These are phyloP conservation scores for Pseudoatta argentina DNA, from an alignment of 1,140 invertebrate species.

Conservation along the genomic window DNA sequence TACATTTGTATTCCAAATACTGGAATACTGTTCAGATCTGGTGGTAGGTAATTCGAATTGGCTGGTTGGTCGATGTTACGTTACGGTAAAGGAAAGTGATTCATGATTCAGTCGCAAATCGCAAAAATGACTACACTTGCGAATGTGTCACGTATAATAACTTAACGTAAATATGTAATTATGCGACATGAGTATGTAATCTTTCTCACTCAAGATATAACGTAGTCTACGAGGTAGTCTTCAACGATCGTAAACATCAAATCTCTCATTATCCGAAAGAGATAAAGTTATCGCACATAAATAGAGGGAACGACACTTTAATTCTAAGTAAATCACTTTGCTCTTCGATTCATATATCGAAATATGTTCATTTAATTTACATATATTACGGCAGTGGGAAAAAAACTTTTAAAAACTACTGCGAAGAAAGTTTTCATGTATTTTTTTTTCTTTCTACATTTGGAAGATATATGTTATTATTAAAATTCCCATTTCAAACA, in stretches of 20 bases:
- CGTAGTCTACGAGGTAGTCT: not conserved
- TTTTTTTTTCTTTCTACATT: too few species aligned
- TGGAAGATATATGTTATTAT: too few species aligned
- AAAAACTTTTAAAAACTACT: too few species aligned
- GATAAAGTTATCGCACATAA: conserved; percentile 7
- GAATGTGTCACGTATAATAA: conserved; percentile 42
- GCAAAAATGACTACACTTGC: conserved; percentile 9
- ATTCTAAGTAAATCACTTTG: conserved; percentile 28
- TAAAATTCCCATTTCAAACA: too few species aligned
- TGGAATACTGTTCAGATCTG: too few species aligned
- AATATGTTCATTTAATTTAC: not conserved
- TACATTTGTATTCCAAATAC: too few species aligned
- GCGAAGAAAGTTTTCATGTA: too few species aligned
- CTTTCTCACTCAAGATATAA: not conserved
- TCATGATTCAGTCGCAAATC: conserved; percentile 51
- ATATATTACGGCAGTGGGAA: not conserved
- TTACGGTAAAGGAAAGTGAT: conserved; percentile 58
- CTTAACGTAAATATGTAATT: conserved; percentile 18
- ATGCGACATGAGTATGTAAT: conserved; percentile 17
- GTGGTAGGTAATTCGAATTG: conserved; percentile 45
- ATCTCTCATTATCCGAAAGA: not conserved
- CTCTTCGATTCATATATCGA: not conserved
- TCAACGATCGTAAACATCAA: not conserved
- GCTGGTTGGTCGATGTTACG: conserved; percentile 53
- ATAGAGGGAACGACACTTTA: not conserved